Conservation (phyloP, 92 coral and sea anemone species). For the Actinostola sp. region DNA sequence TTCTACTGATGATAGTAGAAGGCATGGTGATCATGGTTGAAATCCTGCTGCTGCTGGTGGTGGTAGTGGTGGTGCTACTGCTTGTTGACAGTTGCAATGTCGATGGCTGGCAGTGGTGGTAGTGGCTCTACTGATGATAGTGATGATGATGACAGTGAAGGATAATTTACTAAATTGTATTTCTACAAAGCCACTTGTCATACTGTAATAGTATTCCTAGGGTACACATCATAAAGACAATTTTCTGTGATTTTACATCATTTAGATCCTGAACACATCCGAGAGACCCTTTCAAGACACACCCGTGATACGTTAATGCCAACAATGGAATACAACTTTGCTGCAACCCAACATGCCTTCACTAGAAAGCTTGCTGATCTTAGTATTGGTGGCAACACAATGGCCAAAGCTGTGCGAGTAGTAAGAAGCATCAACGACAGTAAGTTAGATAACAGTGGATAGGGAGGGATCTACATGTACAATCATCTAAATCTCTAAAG, state of each 20-base stretch:
- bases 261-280: constrained; percentile 3
- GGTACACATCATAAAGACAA: neutral
- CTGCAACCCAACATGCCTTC: constrained; percentile 11
- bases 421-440: constrained; percentile 53
- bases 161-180: too few species aligned
- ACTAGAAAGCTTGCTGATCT: constrained; percentile 5
- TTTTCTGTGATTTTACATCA: neutral
- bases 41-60: too few species aligned
- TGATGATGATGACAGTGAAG: too few species aligned
- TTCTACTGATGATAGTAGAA: too few species aligned
- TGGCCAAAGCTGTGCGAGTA: constrained; percentile 24
- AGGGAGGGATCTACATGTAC: too few species aligned
- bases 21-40: too few species aligned
- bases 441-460: constrained; percentile 20
- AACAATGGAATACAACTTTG: constrained; percentile 11
- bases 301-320: constrained; percentile 26
- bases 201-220: neutral
- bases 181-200: too few species aligned
- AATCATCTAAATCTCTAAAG: too few species aligned
- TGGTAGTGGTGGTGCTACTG: too few species aligned
- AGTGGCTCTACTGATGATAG: too few species aligned
- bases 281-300: constrained; percentile 14
- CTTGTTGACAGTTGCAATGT: too few species aligned
- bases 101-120: too few species aligned
- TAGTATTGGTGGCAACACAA: constrained; percentile 8